Percentiles rank a stretch among this genome's conserved stretches.
These are phyloP conservation scores for Escarpia spicata DNA, from an alignment of 2,888 invertebrate species.

Conservation along the genomic window DNA sequence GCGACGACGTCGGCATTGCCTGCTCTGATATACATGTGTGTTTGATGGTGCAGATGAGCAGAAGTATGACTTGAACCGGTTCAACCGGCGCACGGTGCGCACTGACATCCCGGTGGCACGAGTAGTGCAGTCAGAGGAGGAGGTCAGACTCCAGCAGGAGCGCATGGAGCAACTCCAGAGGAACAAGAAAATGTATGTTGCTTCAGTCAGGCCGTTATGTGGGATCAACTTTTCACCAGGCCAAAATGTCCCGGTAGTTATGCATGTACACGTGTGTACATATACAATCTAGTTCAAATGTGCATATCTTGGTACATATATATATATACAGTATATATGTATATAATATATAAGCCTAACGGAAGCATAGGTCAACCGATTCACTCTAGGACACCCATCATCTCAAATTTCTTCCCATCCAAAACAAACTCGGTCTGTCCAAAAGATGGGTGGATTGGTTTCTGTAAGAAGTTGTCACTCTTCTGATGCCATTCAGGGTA, in stretches of 20 bases:
- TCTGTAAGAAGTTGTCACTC: too few species aligned
- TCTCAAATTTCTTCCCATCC: not conserved
- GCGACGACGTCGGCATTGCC: too few species aligned
- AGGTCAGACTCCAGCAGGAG: slow-evolving; percentile 75
- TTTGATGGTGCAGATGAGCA: slow-evolving; percentile 72
- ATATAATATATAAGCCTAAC: too few species aligned
- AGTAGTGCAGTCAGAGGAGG: slow-evolving; percentile 78
- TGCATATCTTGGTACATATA: not conserved
- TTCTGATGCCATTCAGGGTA: too few species aligned
- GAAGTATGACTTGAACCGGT: slow-evolving; percentile 81
- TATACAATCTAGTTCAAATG: too few species aligned
- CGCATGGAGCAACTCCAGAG: slow-evolving; percentile 59
- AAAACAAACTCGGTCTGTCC: too few species aligned
- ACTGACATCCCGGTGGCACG: slow-evolving; percentile 82
- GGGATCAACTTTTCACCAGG: not conserved
- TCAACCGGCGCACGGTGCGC: slow-evolving; percentile 79
- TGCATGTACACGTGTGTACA: not conserved
- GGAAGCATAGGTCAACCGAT: too few species aligned
- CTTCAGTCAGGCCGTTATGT: not conserved
- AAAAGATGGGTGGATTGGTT: too few species aligned
- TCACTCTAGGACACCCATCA: not conserved
- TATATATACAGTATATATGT: too few species aligned
- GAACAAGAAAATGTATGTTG: slow-evolving; percentile 38
- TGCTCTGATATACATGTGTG: not conserved
- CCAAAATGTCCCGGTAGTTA: not conserved